Percentiles rank a stretch among this genome's conserved stretches.
phyloP scores from a whole-genome alignment of 2,797 vertebrate species.

The Cossypha niveicapilla region DNA sequence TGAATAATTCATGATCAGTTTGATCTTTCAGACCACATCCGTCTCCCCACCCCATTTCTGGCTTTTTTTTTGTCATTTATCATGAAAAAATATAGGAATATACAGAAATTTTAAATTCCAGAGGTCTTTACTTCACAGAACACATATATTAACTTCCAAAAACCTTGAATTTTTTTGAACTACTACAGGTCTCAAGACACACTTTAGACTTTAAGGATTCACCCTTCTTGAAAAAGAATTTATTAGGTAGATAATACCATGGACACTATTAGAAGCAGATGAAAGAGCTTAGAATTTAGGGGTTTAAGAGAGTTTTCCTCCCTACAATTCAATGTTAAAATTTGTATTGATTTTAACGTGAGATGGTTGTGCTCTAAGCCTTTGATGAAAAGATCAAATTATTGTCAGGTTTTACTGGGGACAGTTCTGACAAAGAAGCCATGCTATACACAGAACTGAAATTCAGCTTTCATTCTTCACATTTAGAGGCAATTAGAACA shows the following conservation, averaged over 20 bases:
- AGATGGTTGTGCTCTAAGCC: not conserved
- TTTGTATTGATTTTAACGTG: not conserved
- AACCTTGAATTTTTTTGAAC: not conserved
- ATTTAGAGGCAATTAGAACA: not conserved
- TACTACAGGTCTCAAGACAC: not conserved
- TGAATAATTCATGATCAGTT: not conserved
- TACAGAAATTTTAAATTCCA: not conserved
- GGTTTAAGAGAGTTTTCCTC: not conserved
- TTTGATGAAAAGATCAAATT: not conserved
- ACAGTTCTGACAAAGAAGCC: not conserved
- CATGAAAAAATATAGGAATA: not conserved
- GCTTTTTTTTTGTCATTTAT: not conserved
- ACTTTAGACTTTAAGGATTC: not conserved
- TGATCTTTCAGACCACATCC: not conserved
- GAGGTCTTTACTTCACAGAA: not conserved
- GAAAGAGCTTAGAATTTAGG: not conserved
- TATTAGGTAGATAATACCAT: not conserved
- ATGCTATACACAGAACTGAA: not conserved
- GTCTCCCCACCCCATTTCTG: too few species aligned
- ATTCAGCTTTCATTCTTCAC: accelerated
- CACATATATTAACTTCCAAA: not conserved
- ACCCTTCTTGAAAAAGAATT: not conserved
- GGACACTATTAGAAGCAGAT: not conserved
- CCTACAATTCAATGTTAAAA: not conserved
- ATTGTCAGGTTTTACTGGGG: not conserved